Evolutionary conservation across 2,113 vertebrate species (phyloP), one percentile per base, ranked within the genome.

Genomic region (Piprites chloris): DNA sequence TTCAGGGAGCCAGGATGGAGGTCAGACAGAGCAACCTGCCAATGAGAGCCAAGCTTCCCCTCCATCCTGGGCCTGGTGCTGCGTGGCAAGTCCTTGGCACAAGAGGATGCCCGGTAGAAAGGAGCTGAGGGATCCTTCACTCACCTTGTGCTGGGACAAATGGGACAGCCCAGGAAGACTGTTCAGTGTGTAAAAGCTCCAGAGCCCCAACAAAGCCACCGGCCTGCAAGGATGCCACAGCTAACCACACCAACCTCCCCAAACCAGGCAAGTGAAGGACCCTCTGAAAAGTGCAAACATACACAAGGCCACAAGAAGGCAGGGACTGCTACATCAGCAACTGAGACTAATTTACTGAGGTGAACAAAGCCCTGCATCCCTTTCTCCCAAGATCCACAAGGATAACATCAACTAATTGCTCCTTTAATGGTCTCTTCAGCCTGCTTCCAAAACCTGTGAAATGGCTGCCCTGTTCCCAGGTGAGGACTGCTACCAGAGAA

Each of bases 151-250:
- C 41, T 39, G 32, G 56, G 18, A 47, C 4, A 12, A 88, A 47
- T 0, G 0, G 0, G 4, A n/a, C 41, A 81, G 69, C 21, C 55
- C 12, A 5, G 20, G 11, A 66, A 56, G 35, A 69, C 20, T 18
- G 7, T 37, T 68, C 35, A 49, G 50, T 13, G 12, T 9, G 3
- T 59, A 44, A 72, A 85, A 87, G 58, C 27, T 83, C 52, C 27
- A 61, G 52, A 50, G 37, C 24, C 15, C 21, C 56, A 75, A 56
- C 24, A 86, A 83, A 75, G 47, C 56, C 41, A 42, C 10, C 0
- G 0, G 30, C 27, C 61, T 78, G 37, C 61, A 35, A 59, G 73
- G 71, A 62, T 21, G 41, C 30, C 37, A 46, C 50, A 37, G 63
- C 8, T 15, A 73, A 37, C 26, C 14, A 28, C 19, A 49, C 13